phyloP scores from a whole-genome alignment of 2,113 vertebrate genomes.

The Junco hyemalis region DNA sequence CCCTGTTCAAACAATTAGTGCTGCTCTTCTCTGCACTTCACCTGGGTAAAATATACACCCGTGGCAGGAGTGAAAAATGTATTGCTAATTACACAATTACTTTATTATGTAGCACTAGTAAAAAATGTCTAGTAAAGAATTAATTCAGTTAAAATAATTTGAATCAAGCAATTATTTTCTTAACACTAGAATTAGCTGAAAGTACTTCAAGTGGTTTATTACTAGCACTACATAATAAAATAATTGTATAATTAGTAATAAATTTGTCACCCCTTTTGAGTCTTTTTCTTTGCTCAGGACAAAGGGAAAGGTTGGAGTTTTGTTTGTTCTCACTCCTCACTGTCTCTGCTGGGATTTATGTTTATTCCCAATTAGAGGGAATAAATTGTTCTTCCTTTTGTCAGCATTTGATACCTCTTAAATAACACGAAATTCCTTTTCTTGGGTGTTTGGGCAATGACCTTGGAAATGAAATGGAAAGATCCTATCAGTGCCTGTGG shows the following conservation, averaged over 20 bases:
- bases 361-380: background rate
- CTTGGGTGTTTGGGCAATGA: background rate
- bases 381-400: background rate
- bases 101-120: conserved; percentile 80
- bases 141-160: conserved; percentile 84
- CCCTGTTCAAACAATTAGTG: background rate
- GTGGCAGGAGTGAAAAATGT: conserved; percentile 76
- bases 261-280: conserved; percentile 75
- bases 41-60: conserved; percentile 69
- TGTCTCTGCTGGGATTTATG: conserved; percentile 31
- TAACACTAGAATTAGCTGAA: conserved; percentile 79
- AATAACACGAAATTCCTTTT: background rate
- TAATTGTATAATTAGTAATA: conserved; percentile 82
- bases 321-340: background rate
- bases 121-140: conserved; percentile 81
- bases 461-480: background rate
- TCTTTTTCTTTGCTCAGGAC: conserved; percentile 65
- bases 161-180: conserved; percentile 83
- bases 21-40: conserved; percentile 30
- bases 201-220: conserved; percentile 79
- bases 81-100: conserved; percentile 78
- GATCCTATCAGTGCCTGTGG: background rate
- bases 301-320: conserved; percentile 45
- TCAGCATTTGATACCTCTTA: background rate
- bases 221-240: conserved; percentile 74